These are phyloP conservation scores for Chymomyza amoena DNA, from an alignment of 2,888 invertebrate genomes.

Conservation along the genomic window DNA sequence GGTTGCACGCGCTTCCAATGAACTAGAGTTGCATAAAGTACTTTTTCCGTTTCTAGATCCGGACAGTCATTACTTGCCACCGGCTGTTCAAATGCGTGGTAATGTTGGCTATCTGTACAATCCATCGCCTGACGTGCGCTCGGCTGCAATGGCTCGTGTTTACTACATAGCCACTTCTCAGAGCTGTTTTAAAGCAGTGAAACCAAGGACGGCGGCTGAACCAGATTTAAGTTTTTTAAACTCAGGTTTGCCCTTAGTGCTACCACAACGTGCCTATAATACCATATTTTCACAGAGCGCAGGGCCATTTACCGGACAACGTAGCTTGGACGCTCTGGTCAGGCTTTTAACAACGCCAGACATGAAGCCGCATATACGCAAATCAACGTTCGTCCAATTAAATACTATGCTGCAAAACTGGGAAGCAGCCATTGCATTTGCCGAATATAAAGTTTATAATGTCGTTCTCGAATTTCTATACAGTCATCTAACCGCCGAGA, in stretches of 20 bases:
- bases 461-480: slow-evolving; percentile 54
- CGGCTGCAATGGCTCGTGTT: slow-evolving; percentile 65
- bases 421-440: slow-evolving; percentile 46
- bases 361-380: slow-evolving; percentile 70
- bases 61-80: slow-evolving; percentile 51
- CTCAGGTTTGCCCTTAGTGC: slow-evolving; percentile 64
- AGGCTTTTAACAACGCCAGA: slow-evolving; percentile 65
- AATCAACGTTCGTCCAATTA: slow-evolving; percentile 72
- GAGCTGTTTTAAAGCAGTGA: slow-evolving; percentile 31
- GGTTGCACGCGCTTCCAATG: slow-evolving; percentile 47
- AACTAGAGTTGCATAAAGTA: slow-evolving; percentile 32
- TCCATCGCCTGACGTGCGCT: slow-evolving; percentile 50
- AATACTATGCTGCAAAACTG: slow-evolving; percentile 73
- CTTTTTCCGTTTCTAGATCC: slow-evolving; percentile 71
- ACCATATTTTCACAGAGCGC: slow-evolving; percentile 36
- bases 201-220: slow-evolving; percentile 48
- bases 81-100: slow-evolving; percentile 59
- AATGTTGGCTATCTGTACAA: slow-evolving; percentile 73
- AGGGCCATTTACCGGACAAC: slow-evolving; percentile 13
- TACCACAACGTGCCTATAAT: slow-evolving; percentile 50
- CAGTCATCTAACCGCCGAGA: slow-evolving; percentile 51
- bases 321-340: slow-evolving; percentile 59
- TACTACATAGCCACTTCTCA: slow-evolving; percentile 59
- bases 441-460: background rate
- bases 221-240: slow-evolving; percentile 61